Percentiles rank a stretch among this genome's conserved stretches.
These are phyloP conservation scores for Galbula dea DNA, from an alignment of 2,113 vertebrate genomes.

Conservation along the genomic window DNA sequence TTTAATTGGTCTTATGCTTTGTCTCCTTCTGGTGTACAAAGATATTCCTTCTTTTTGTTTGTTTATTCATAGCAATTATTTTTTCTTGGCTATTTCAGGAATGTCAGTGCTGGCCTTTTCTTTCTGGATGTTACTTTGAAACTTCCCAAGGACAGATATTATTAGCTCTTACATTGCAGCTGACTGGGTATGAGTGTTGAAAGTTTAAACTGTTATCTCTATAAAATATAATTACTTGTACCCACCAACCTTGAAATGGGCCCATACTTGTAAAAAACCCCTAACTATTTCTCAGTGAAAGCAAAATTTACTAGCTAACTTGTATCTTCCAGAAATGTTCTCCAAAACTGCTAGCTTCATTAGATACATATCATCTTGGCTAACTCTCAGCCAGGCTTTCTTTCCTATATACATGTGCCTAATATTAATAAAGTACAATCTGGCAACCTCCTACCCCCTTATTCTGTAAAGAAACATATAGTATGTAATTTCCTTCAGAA, in stretches of 20 bases:
- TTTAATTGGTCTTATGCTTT: background rate
- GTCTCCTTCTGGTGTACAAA: constrained; percentile 17
- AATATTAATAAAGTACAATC: background rate
- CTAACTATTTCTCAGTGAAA: constrained; percentile 36
- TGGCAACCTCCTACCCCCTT: background rate
- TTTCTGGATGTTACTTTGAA: constrained; percentile 48
- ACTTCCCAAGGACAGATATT: constrained; percentile 59
- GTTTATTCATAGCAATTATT: constrained; percentile 36
- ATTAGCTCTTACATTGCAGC: constrained; percentile 55
- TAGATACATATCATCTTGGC: background rate
- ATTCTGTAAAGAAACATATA: background rate
- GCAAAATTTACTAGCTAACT: constrained; percentile 31
- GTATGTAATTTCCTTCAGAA: background rate
- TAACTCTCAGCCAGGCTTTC: background rate
- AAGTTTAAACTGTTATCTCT: constrained; percentile 65
- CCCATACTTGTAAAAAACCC: background rate
- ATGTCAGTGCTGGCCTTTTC: constrained; percentile 32
- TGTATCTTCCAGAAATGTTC: background rate
- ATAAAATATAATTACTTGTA: constrained; percentile 60
- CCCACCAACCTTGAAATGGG: constrained; percentile 48
- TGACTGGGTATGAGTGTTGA: constrained; percentile 45
- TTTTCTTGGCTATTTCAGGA: constrained; percentile 50
- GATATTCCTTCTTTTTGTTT: constrained; percentile 28
- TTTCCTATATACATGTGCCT: background rate
- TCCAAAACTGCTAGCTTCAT: background rate